Evolutionary conservation across 2,888 invertebrate genomes (phyloP), one percentile per base, ranked within the genome.

Genomic region (Norana najaformis): DNA sequence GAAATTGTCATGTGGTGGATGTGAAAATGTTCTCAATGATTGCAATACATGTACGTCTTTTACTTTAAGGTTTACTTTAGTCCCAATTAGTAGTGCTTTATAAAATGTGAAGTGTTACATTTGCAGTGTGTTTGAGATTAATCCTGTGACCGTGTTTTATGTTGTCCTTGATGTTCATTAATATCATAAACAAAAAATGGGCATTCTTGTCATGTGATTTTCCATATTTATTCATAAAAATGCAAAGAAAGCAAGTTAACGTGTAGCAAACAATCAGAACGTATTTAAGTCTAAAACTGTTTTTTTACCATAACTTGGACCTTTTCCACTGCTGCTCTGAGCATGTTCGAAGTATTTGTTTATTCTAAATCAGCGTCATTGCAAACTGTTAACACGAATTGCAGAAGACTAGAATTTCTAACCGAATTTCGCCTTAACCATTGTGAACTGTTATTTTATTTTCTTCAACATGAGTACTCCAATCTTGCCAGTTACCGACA

Each of bases 1-100:
- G 69, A 69, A 69, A 69, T 69, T 53, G 53, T 53, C n/a, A n/a
- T 69, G 69, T 69, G 69, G 69, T n/a, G 69, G n/a, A n/a, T 69
- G 69, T 69, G 30, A 69, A 69, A 69, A 47, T 69, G n/a, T 69
- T 69, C n/a, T 69, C n/a, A 13, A n/a, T 69, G 69, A 69, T 69
- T 8, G n/a, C 69, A 69, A 8, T 1, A 13, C n/a, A 8, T n/a
- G 11, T 69, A 13, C n/a, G 30, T n/a, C n/a, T 69, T 69, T 69
- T 69, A 69, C 69, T n/a, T n/a, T n/a, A n/a, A 69, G 69, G 30
- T 0, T 69, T 69, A 23, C 69, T 69, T 30, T 69, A n/a, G 69
- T n/a, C 69, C 69, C 3, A 16, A n/a, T 30, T 69, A 69, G 69
- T 69, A n/a, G n/a, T 69, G 69, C 69, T 69, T 69, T 11, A 13